Evolutionary conservation across 1,140 invertebrate species (phyloP).

Genomic region (Trichoplusia ni): DNA sequence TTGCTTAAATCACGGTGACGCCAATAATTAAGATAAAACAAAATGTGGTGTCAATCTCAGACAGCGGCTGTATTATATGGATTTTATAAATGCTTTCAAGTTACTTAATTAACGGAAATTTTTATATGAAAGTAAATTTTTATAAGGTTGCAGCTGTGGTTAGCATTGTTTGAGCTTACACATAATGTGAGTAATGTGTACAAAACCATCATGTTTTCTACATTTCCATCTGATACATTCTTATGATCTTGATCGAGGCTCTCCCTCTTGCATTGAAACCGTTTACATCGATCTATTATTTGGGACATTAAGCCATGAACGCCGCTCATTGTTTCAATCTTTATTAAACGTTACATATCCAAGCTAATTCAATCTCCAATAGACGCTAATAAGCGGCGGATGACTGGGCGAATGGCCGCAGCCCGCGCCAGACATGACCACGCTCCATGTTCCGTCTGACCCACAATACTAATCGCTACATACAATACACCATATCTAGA

Average conservation of each 20-base stretch:
- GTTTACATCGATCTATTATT: conserved; percentile 9
- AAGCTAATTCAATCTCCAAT: conserved; percentile 65
- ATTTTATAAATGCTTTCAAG: too few relatives aligned
- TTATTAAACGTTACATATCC: conserved; percentile 52
- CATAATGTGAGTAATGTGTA: too few relatives aligned
- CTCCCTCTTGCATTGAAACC: too few relatives aligned
- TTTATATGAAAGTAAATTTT: too few relatives aligned
- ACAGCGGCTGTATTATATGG: neutral
- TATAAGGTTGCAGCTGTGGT: too few relatives aligned
- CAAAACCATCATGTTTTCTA: too few relatives aligned
- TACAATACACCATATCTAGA: conserved; percentile 32
- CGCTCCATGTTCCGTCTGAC: conserved; percentile 35
- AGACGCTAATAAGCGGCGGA: conserved; percentile 61
- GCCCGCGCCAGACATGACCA: conserved; percentile 38
- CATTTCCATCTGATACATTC: too few relatives aligned
- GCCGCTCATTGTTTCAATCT: conserved; percentile 54
- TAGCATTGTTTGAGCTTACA: too few relatives aligned
- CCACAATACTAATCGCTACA: conserved; percentile 46
- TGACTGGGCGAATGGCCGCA: conserved; percentile 59
- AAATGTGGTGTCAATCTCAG: neutral
- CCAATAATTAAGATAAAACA: conserved; percentile 16
- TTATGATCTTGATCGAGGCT: too few relatives aligned
- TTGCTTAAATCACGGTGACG: conserved; percentile 20
- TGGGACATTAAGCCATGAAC: neutral
- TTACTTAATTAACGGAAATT: too few relatives aligned